Evolutionary conservation across 2,888 invertebrate species (phyloP).

Genomic region (Orthonevra nobilis): DNA sequence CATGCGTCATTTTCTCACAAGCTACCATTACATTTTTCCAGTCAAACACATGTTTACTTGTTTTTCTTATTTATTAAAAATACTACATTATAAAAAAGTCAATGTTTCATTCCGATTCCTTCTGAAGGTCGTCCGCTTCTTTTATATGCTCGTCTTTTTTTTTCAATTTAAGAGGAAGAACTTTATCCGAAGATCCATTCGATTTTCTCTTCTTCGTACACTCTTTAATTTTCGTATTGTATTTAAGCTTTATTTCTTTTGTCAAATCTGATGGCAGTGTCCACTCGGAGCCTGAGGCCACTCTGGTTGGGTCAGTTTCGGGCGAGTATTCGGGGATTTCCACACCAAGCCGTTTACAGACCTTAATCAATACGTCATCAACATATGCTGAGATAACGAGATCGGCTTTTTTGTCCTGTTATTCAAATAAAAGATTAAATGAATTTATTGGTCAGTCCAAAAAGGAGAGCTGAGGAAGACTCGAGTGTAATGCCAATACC

Average conservation of each 20-base stretch:
- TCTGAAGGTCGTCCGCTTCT: constrained; percentile 24
- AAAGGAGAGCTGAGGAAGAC: too few species aligned
- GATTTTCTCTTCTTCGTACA: constrained; percentile 72
- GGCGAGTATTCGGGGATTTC: constrained; percentile 87
- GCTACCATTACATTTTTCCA: too few species aligned
- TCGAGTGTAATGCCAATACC: too few species aligned
- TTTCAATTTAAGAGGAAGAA: too few species aligned
- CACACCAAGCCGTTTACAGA: constrained; percentile 87
- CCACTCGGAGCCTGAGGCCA: constrained; percentile 83
- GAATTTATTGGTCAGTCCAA: too few species aligned
- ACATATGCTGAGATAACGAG: constrained; percentile 93
- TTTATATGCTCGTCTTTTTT: constrained; percentile 35
- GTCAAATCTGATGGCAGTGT: constrained; percentile 84
- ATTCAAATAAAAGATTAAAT: neutral
- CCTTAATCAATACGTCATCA: constrained; percentile 88
- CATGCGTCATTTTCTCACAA: too few species aligned
- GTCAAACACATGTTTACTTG: too few species aligned
- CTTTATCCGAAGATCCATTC: neutral
- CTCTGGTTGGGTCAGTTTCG: constrained; percentile 85
- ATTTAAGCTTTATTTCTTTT: constrained; percentile 83
- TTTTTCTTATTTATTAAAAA: too few species aligned
- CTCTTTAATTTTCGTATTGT: constrained; percentile 79
- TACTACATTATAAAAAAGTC: too few species aligned
- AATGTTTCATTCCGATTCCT: constrained; percentile 15
- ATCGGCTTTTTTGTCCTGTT: constrained; percentile 93